phyloP scores from a whole-genome alignment of 1,140 invertebrate genomes.

The Bilobella aurantiaca region DNA sequence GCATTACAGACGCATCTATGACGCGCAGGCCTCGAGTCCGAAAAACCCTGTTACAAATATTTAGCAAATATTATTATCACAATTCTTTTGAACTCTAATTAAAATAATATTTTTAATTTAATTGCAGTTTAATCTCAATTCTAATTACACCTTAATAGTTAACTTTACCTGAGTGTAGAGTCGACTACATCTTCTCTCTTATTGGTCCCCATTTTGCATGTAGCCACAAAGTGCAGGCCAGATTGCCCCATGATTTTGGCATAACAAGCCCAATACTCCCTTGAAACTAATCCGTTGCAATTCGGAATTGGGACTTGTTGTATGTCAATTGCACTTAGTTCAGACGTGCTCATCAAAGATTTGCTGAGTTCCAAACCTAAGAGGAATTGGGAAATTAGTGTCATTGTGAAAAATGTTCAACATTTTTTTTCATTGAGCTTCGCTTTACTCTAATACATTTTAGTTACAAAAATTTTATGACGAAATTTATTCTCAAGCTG shows the following conservation, averaged over 20 bases:
- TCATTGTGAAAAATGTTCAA: no score
- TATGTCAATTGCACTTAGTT: neutral
- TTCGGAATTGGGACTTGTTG: neutral
- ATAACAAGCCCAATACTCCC: neutral
- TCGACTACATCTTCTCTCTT: neutral
- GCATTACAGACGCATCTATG: conserved; percentile 49
- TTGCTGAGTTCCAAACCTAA: neutral
- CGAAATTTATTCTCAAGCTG: no score
- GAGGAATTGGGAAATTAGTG: no score
- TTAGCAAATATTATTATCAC: neutral
- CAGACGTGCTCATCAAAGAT: neutral
- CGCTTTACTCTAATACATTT: no score
- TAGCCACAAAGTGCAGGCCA: neutral
- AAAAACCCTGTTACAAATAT: conserved; percentile 39
- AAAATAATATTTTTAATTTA: no score
- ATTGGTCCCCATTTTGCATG: neutral
- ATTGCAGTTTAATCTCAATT: no score
- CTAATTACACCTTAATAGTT: no score
- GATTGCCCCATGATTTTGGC: neutral
- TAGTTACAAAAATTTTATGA: no score
- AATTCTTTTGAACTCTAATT: neutral
- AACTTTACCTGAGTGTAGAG: neutral
- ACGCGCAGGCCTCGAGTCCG: conserved; percentile 43
- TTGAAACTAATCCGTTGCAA: neutral
- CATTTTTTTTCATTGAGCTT: no score